Percentiles rank a stretch among this genome's conserved stretches.
Conservation (phyloP, 2,888 invertebrate species). For the Drosophila ustulata region DNA sequence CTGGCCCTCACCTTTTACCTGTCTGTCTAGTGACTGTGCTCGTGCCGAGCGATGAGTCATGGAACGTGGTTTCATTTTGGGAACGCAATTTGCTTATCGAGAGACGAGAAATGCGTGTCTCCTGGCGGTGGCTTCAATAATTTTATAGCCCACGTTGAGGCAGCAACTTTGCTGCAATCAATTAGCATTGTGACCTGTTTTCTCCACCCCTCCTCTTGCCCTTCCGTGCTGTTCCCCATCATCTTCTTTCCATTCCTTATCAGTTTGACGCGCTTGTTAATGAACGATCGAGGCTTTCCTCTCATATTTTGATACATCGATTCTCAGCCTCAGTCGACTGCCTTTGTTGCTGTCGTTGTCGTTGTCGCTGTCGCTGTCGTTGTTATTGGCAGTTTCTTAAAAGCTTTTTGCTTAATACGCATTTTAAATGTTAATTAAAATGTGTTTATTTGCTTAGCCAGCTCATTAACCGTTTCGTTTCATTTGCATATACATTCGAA, state of each 20-base stretch:
- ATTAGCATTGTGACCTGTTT: conserved; percentile 79
- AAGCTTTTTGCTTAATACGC: conserved; percentile 76
- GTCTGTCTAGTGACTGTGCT: conserved; percentile 10
- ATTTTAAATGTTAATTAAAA: conserved; percentile 83
- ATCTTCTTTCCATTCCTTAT: conserved; percentile 46
- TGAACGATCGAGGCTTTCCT: conserved; percentile 65
- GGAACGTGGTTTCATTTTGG: conserved; percentile 32
- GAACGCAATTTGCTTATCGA: conserved; percentile 73
- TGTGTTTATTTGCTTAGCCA: conserved; percentile 71
- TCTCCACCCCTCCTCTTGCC: conserved; percentile 14
- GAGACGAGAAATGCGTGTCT: conserved; percentile 74
- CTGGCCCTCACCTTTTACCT: conserved; percentile 27
- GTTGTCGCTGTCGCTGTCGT: conserved; percentile 50
- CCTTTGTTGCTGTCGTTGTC: conserved; percentile 41
- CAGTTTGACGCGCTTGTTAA: conserved; percentile 79
- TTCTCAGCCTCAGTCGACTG: conserved; percentile 30
- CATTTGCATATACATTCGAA: conserved; percentile 39
- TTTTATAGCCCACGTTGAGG: conserved; percentile 73
- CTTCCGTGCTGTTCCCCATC: conserved; percentile 17
- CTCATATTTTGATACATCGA: conserved; percentile 79
- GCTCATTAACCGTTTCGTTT: conserved; percentile 49
- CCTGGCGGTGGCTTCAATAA: conserved; percentile 72
- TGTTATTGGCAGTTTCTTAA: conserved; percentile 64
- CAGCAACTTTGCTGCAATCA: conserved; percentile 67
- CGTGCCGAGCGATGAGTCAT: conserved; percentile 45